These are phyloP conservation scores for Vultur gryphus DNA, from an alignment of 2,797 vertebrate genomes.

Conservation along the genomic window DNA sequence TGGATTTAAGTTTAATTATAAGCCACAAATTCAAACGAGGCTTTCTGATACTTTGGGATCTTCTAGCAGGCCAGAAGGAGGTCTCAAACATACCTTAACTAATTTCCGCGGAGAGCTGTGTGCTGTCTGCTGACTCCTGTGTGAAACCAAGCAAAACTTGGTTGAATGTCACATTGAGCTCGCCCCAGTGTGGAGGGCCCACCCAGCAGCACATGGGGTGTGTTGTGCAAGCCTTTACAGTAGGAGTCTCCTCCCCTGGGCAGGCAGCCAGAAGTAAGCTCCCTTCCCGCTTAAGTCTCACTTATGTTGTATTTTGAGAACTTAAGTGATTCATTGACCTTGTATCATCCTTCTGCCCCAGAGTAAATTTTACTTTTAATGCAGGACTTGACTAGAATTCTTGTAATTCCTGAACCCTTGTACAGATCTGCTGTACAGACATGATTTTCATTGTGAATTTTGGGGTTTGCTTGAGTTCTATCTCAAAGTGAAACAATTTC, in stretches of 20 bases:
- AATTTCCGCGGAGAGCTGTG: background rate
- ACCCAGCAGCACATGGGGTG: fast-evolving
- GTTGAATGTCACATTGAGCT: background rate
- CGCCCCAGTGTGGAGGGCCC: fast-evolving
- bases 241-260: background rate
- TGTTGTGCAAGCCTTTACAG: background rate
- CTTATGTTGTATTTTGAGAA: background rate
- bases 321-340: background rate
- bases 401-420: background rate
- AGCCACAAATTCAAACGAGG: background rate
- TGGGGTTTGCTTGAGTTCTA: background rate
- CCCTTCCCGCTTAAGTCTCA: background rate
- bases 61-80: background rate
- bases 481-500: background rate
- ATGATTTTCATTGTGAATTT: background rate
- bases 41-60: background rate
- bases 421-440: background rate
- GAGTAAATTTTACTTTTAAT: background rate
- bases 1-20: background rate
- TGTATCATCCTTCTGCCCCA: background rate
- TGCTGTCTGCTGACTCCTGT: background rate
- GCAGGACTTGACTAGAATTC: background rate
- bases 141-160: background rate
- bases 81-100: background rate
- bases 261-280: background rate